phyloP scores from a whole-genome alignment of 2,888 invertebrate genomes.

The Eustalomyia histrio region DNA sequence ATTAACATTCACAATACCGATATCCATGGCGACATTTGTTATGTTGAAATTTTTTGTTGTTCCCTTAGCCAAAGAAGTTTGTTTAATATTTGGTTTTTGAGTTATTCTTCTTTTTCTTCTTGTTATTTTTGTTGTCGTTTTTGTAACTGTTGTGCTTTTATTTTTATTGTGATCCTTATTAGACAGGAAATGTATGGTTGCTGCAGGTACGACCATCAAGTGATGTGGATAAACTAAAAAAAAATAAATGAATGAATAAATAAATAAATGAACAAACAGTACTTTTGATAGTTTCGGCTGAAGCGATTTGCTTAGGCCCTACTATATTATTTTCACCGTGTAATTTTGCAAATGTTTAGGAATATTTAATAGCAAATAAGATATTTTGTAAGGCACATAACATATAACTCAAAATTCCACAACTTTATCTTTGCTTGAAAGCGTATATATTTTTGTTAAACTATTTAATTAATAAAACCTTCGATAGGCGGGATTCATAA shows the following conservation, averaged over 20 bases:
- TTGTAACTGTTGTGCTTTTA: slow-evolving; percentile 9
- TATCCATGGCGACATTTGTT: slow-evolving; percentile 42
- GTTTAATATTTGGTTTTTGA: slow-evolving; percentile 50
- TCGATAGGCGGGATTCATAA: no score
- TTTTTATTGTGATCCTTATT: slow-evolving; percentile 39
- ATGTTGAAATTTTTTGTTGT: slow-evolving; percentile 46
- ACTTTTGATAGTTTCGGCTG: not conserved
- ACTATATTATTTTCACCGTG: no score
- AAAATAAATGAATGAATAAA: no score
- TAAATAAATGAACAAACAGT: not conserved
- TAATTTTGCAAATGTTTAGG: no score
- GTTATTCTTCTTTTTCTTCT: slow-evolving; percentile 45
- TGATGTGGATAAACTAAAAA: slow-evolving; percentile 77
- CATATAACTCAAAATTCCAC: no score
- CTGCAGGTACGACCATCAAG: slow-evolving; percentile 73
- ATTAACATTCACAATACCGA: slow-evolving; percentile 9
- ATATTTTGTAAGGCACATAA: no score
- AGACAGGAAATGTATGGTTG: slow-evolving; percentile 48
- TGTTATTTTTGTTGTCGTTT: slow-evolving; percentile 33
- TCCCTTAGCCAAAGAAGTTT: slow-evolving; percentile 35
- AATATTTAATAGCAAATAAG: no score
- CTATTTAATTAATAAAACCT: no score
- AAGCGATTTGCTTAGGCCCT: no score
- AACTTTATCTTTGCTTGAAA: no score
- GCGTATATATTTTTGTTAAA: no score